Conservation (phyloP, 53 echinoderm and acorn worm genomes). For the Echinometra lucunter region DNA sequence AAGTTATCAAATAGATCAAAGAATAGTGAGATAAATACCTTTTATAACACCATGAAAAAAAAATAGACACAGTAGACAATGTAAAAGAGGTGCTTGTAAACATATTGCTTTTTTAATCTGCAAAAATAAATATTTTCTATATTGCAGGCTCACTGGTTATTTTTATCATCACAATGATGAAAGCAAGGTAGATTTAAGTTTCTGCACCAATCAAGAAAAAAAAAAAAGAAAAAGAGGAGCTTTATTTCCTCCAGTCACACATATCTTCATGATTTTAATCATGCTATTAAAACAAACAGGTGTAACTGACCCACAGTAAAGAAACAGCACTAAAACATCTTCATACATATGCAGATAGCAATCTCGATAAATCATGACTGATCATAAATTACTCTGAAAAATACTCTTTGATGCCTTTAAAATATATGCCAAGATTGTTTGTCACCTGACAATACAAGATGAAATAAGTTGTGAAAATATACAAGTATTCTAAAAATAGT, state of each 20-base stretch:
- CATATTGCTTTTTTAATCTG: neutral
- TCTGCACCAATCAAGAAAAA: neutral
- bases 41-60: neutral
- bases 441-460: too few species aligned
- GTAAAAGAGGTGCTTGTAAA: neutral
- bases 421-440: too few species aligned
- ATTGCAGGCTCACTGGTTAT: neutral
- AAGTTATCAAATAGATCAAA: neutral
- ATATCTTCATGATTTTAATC: neutral
- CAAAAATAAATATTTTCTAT: constrained; percentile 18
- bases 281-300: neutral
- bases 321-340: neutral
- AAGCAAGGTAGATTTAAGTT: neutral
- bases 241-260: neutral
- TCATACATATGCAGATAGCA: neutral
- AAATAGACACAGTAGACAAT: neutral
- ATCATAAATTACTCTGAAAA: too few species aligned
- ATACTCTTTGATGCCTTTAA: too few species aligned
- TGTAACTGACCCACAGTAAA: neutral
- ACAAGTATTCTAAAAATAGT: too few species aligned
- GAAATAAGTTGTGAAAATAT: too few species aligned
- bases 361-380: neutral
- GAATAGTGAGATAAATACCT: neutral
- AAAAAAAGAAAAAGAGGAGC: neutral
- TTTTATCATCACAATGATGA: neutral